Base-by-base conservation (phyloP, 2,888 invertebrate species). In the Parochlus steinenii region DNA sequence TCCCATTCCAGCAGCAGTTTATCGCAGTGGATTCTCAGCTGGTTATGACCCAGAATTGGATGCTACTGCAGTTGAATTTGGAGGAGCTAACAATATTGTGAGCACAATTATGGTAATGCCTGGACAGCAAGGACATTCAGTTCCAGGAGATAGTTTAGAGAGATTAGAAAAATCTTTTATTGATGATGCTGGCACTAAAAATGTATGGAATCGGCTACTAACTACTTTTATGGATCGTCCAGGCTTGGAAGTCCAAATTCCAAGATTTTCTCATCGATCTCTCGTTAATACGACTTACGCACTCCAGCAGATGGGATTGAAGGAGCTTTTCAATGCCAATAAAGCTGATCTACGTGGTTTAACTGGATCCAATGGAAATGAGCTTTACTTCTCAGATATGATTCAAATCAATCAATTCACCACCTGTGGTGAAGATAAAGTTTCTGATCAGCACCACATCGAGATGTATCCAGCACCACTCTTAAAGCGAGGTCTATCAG, bases 11-110 rank as follows among this genome's bases (percentile, higher is more conserved):
- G 83, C 86, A 0, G 79, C 75, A 0, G 75, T 85, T 1, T 85
- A 75, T 61, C 69, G 72, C 43, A 63, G 64, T 5, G 77, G 76
- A 6, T 82, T 87, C 45, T 60, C 81, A 16, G 86, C 85, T 2
- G 85, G 86, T 7, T 87, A 86, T 50, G 86, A 87, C 45, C 78
- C 82, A 0, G 71, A 71, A 22, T 55, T 87, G 22, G 87, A 87
- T 48, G 85, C 83, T 1, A 87, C 87, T 0, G 77, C 77, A 2
- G 76, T 81, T 4, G 74, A 83, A 6, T 61, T 87, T 33, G 82
- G 83, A 7, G 69, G 67, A 19, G 65, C 69, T 18, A 71, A 74
- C 41, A 72, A 78, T 33, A 64, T 74, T 1, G 67, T 85, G 1
- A 83, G 82, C 47, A 77, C 80, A 1, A 68, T 87, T 26, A 75